Percentiles rank a stretch among this genome's conserved stretches.
These are phyloP conservation scores for Elmis aenea DNA, from an alignment of 2,888 invertebrate species.

Conservation along the genomic window DNA sequence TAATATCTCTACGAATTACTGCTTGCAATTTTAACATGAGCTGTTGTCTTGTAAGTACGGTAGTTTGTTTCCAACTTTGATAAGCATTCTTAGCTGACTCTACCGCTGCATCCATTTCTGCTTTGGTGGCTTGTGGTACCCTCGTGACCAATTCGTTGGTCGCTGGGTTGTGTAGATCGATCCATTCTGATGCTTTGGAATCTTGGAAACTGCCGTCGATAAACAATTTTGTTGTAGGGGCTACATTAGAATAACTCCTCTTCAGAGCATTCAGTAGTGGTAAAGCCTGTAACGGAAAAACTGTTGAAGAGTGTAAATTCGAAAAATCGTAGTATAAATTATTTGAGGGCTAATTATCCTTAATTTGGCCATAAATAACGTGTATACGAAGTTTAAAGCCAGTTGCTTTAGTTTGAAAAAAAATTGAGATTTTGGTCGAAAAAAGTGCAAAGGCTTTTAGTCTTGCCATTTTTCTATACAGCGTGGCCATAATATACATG, in stretches of 20 bases:
- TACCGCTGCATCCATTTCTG: constrained; percentile 87
- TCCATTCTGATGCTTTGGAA: constrained; percentile 89
- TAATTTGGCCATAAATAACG: too few relatives aligned
- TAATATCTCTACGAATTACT: constrained; percentile 81
- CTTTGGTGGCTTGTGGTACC: constrained; percentile 85
- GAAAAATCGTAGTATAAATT: too few relatives aligned
- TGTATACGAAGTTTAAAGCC: too few relatives aligned
- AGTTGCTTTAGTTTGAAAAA: too few relatives aligned
- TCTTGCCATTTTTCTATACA: too few relatives aligned
- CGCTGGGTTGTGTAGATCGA: constrained; percentile 93
- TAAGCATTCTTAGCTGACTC: constrained; percentile 74
- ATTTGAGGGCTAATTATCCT: too few relatives aligned
- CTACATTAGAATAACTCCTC: constrained; percentile 40
- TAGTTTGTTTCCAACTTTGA: constrained; percentile 83
- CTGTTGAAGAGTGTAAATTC: too few relatives aligned
- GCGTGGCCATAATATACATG: too few relatives aligned
- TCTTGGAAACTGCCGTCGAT: constrained; percentile 93
- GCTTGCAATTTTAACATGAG: constrained; percentile 64
- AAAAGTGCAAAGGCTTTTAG: too few relatives aligned
- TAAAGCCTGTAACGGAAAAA: constrained; percentile 6
- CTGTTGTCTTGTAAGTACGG: constrained; percentile 87
- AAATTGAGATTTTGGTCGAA: too few relatives aligned
- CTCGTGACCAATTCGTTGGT: constrained; percentile 76
- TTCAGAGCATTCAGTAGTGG: constrained; percentile 11
- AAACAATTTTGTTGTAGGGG: constrained; percentile 82